Conservation (phyloP, 2,797 vertebrate species). For the Neostethus bicornis region DNA sequence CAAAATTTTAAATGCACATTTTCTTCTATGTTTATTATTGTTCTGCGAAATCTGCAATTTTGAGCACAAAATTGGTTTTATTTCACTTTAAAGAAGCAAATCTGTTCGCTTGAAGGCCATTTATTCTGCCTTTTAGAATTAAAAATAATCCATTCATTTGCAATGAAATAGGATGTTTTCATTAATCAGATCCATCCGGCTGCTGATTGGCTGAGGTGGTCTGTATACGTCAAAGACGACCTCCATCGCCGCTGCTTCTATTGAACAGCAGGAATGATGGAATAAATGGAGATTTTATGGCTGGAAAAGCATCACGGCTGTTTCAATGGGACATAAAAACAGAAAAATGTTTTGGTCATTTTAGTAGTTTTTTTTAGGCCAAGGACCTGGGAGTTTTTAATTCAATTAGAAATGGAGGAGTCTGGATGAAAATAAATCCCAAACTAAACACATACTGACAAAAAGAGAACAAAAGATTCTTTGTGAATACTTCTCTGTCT, state of each 20-base stretch:
- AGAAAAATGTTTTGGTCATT: constrained; percentile 9
- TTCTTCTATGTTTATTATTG: neutral
- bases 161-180: constrained; percentile 9
- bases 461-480: constrained; percentile 3
- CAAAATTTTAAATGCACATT: neutral
- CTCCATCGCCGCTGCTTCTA: constrained; percentile 31
- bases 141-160: neutral
- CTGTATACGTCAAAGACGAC: constrained; percentile 59
- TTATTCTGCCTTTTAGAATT: neutral
- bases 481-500: constrained; percentile 19
- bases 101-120: neutral
- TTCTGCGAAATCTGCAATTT: neutral
- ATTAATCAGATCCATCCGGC: constrained; percentile 33
- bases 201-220: constrained; percentile 19
- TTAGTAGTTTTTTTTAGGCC: constrained; percentile 7
- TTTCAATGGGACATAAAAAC: constrained; percentile 27
- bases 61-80: neutral
- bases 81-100: neutral
- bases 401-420: constrained; percentile 11
- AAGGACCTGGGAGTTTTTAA: constrained; percentile 14
- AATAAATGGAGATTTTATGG: constrained; percentile 54
- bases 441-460: constrained; percentile 2
- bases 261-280: constrained; percentile 61
- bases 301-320: constrained; percentile 38
- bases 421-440: constrained; percentile 14